Evolutionary conservation across 2,113 vertebrate genomes (phyloP).

Genomic region (Pangasianodon gigas): DNA sequence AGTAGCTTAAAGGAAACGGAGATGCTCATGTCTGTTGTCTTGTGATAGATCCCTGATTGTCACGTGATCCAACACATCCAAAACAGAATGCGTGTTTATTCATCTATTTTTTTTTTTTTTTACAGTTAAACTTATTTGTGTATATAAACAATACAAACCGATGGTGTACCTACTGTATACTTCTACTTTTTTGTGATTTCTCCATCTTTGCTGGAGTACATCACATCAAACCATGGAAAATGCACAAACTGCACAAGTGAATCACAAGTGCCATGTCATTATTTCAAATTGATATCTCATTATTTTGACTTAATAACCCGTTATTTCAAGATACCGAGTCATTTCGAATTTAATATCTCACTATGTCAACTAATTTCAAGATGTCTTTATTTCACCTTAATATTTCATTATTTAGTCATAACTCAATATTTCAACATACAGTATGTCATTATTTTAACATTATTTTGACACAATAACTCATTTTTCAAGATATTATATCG

Average conservation of each 20-base stretch:
- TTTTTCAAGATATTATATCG: background rate
- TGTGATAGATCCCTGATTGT: background rate
- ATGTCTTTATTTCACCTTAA: background rate
- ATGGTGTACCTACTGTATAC: background rate
- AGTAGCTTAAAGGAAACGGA: background rate
- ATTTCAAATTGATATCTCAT: background rate
- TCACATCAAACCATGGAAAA: background rate
- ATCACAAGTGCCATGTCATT: background rate
- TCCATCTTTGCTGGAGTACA: background rate
- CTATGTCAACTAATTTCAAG: background rate
- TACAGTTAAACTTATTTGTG: background rate
- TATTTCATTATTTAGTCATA: background rate
- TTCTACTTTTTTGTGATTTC: background rate
- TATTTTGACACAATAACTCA: background rate
- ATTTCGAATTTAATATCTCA: background rate
- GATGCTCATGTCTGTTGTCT: background rate
- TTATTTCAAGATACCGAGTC: background rate
- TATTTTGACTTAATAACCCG: background rate
- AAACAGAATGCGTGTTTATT: background rate
- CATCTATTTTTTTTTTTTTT: background rate
- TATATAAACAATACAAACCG: background rate
- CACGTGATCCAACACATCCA: background rate
- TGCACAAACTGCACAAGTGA: background rate
- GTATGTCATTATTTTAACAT: too few species aligned
- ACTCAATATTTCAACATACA: too few species aligned